Conservation (phyloP, 2,113 vertebrate genomes). For the Mobula birostris region DNA sequence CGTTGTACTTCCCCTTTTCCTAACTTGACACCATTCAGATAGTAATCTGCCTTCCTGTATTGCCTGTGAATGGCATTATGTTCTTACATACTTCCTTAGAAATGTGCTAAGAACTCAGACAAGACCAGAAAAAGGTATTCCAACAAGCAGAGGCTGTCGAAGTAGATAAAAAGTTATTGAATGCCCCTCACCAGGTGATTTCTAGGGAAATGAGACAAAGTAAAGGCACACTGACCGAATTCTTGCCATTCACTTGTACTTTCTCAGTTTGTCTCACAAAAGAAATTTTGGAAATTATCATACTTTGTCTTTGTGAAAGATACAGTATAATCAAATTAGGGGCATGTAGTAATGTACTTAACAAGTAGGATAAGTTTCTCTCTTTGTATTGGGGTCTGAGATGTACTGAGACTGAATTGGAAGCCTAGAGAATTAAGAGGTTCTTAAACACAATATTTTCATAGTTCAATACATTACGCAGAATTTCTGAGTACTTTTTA, state of each 20-base stretch:
- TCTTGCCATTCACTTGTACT: background rate
- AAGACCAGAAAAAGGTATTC: background rate
- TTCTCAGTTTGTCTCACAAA: background rate
- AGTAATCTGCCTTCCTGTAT: too few relatives aligned
- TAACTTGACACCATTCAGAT: too few relatives aligned
- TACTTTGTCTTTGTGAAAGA: too few relatives aligned
- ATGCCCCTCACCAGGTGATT: background rate
- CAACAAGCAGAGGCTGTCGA: background rate
- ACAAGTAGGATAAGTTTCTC: background rate
- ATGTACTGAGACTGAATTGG: too few relatives aligned
- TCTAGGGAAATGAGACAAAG: background rate
- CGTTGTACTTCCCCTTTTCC: too few relatives aligned
- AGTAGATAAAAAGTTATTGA: too few relatives aligned
- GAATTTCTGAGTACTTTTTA: background rate
- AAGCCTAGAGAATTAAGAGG: too few relatives aligned
- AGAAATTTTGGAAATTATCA: background rate
- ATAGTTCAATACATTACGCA: background rate
- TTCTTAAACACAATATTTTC: background rate
- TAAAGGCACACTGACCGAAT: background rate
- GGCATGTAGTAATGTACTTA: too few relatives aligned
- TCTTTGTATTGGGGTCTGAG: background rate
- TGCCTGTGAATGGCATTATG: too few relatives aligned
- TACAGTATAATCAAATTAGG: background rate
- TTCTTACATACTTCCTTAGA: background rate
- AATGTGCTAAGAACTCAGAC: background rate